Evolutionary conservation across 64 coral and sea anemone genomes (phyloP).

Genomic region (Pocillopora damicornis): DNA sequence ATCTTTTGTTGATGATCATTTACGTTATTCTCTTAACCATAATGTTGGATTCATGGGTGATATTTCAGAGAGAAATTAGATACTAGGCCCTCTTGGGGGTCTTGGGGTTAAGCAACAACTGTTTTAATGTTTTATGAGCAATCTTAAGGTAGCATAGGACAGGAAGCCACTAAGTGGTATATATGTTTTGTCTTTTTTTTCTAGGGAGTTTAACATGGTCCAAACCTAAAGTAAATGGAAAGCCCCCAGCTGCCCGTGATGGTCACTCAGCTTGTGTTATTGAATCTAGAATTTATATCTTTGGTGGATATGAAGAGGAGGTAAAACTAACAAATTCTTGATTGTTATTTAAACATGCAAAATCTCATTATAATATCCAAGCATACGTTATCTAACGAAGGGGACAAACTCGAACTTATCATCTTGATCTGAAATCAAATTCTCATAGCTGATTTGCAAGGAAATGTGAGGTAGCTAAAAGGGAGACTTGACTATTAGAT

Average conservation of each 20-base stretch:
- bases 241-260: conserved; percentile 58
- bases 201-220: conserved; percentile 53
- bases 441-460: too few species aligned
- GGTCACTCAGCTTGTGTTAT: conserved; percentile 64
- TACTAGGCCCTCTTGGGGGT: too few species aligned
- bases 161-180: neutral
- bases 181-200: neutral
- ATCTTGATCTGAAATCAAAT: too few species aligned
- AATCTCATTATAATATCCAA: neutral
- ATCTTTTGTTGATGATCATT: too few species aligned
- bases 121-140: neutral
- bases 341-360: neutral
- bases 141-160: neutral
- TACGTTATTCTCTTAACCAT: too few species aligned
- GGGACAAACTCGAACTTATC: too few species aligned
- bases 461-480: too few species aligned
- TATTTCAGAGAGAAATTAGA: too few species aligned
- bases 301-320: conserved; percentile 77
- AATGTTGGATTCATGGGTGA: too few species aligned
- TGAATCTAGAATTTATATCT: conserved; percentile 63
- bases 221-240: conserved; percentile 39
- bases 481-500: too few species aligned
- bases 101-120: too few species aligned
- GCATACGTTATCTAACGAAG: too few species aligned
- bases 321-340: conserved; percentile 6